phyloP scores from a whole-genome alignment of 2,113 vertebrate species.

The Malurus melanocephalus region DNA sequence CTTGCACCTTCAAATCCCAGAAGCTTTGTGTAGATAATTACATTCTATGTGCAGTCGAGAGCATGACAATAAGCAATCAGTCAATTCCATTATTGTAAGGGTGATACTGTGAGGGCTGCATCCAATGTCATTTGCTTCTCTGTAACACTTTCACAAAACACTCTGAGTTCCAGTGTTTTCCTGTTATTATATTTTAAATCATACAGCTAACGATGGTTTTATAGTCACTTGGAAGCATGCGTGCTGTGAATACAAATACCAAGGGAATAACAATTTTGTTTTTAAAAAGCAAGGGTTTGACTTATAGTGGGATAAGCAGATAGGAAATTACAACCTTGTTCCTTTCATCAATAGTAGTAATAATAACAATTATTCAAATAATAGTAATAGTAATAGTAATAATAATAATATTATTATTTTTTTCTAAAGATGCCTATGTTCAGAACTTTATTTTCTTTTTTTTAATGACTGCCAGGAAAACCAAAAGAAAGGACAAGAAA shows the following conservation, averaged over 20 bases:
- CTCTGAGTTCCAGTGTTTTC: constrained; percentile 9
- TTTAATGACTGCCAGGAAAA: neutral
- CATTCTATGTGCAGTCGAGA: neutral
- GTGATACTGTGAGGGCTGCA: neutral
- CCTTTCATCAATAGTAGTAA: neutral
- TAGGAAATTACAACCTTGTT: neutral
- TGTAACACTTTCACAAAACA: neutral
- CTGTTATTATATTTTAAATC: constrained; percentile 60
- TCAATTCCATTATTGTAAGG: constrained; percentile 28
- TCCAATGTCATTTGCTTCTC: constrained; percentile 17
- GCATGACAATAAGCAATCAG: constrained; percentile 39
- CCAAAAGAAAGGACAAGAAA: neutral
- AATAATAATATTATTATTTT: neutral
- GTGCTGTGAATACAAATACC: constrained; percentile 14
- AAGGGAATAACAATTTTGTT: constrained; percentile 2
- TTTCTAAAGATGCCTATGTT: neutral
- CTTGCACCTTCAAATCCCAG: constrained; percentile 15
- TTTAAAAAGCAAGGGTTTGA: neutral
- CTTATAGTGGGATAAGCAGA: neutral
- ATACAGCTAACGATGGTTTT: constrained; percentile 11
- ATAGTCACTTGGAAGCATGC: neutral
- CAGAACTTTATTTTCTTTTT: neutral
- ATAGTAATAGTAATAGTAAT: neutral
- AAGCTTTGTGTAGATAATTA: constrained; percentile 42
- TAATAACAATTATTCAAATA: neutral